These are phyloP conservation scores for Danio aesculapii DNA, from an alignment of 2,797 vertebrate genomes.

Conservation along the genomic window DNA sequence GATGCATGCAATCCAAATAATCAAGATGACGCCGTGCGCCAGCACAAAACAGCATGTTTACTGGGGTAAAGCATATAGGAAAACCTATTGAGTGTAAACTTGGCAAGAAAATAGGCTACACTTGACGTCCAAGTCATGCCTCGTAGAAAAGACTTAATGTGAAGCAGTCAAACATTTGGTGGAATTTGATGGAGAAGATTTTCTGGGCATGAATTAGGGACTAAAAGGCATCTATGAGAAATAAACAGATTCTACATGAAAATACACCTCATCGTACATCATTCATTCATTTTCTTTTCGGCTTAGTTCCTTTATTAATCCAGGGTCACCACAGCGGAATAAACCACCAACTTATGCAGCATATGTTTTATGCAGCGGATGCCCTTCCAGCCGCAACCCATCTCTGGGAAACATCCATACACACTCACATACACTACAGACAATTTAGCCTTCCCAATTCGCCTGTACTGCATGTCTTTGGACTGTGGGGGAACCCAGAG, in stretches of 20 bases:
- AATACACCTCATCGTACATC: no score
- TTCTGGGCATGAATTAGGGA: neutral
- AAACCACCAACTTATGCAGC: no score
- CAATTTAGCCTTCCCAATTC: no score
- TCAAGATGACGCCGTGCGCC: constrained; percentile 14
- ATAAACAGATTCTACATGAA: neutral
- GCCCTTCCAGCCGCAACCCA: no score
- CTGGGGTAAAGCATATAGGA: constrained; percentile 19
- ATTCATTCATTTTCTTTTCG: no score
- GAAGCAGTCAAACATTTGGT: constrained; percentile 11
- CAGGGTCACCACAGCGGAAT: no score
- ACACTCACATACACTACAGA: no score
- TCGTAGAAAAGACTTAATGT: constrained; percentile 3
- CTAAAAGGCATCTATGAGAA: neutral
- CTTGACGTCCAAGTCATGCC: constrained; percentile 15
- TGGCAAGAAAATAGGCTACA: neutral
- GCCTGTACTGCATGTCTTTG: no score
- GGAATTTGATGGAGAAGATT: neutral
- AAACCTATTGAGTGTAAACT: constrained; percentile 23
- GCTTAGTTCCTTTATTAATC: no score
- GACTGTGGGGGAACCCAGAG: no score
- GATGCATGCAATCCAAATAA: constrained; percentile 18
- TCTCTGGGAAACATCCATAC: no score
- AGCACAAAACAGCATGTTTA: constrained; percentile 15
- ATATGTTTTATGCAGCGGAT: no score